Evolutionary conservation across 1,140 invertebrate species (phyloP).

Genomic region (Camponotus pennsylvanicus): DNA sequence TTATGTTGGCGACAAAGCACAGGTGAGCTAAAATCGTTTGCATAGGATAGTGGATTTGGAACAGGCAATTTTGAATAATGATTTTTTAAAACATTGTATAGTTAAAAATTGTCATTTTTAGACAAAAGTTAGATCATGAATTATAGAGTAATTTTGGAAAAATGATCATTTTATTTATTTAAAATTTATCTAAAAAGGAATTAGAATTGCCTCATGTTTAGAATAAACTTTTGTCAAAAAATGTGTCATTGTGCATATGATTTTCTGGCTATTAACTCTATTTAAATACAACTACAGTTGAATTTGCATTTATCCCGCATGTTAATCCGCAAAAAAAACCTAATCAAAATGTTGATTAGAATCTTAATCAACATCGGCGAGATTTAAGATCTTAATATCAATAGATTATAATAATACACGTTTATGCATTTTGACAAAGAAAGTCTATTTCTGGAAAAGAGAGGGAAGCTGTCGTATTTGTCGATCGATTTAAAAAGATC

Average conservation of each 20-base stretch:
- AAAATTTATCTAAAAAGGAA: neutral
- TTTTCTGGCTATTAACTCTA: neutral
- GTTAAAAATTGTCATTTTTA: neutral
- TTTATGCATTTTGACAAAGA: slow-evolving; percentile 43
- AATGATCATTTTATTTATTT: neutral
- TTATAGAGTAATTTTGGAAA: neutral
- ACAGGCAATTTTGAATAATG: neutral
- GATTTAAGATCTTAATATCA: neutral
- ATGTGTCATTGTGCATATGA: no score
- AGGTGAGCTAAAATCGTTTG: slow-evolving; percentile 73
- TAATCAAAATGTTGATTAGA: neutral
- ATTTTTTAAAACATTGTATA: neutral
- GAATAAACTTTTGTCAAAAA: no score
- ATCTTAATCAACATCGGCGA: neutral
- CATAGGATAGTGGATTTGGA: neutral
- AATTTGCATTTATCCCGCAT: neutral
- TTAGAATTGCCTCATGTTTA: no score
- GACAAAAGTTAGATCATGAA: neutral
- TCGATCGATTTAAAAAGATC: slow-evolving; percentile 13
- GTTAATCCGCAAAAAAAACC: neutral
- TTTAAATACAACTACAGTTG: neutral
- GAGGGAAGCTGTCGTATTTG: neutral
- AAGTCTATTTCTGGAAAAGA: slow-evolving; percentile 72
- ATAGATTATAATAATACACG: no score
- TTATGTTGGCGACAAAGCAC: slow-evolving; percentile 79